Evolutionary conservation across 1,140 invertebrate genomes (phyloP).

Genomic region (Diachasmimorpha longicaudata): DNA sequence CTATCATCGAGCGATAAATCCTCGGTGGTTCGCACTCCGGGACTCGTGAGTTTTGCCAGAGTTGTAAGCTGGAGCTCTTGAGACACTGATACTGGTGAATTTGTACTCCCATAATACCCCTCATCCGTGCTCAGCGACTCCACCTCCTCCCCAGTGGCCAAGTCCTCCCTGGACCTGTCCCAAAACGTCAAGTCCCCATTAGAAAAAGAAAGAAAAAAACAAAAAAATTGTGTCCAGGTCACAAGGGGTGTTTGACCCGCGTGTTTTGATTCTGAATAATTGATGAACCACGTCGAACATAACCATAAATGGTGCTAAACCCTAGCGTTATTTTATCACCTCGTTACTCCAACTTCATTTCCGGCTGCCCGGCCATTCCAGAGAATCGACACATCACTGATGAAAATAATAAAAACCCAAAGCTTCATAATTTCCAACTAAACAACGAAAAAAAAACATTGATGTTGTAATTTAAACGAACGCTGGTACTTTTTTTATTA

Average conservation of each 20-base stretch:
- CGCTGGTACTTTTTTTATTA: constrained; percentile 35
- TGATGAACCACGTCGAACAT: constrained; percentile 21
- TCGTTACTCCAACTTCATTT: constrained; percentile 32
- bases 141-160: not conserved
- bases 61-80: not conserved
- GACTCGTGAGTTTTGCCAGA: not conserved
- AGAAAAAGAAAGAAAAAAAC: not conserved
- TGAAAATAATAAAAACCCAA: constrained; percentile 49
- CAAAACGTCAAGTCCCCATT: not conserved
- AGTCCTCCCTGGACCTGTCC: not conserved
- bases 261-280: not conserved
- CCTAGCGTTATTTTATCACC: not conserved
- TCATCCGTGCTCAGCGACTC: not conserved
- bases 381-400: constrained; percentile 46
- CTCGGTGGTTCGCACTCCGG: not conserved
- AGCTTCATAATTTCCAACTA: constrained; percentile 46
- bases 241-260: not conserved
- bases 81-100: constrained; percentile 5
- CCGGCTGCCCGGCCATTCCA: constrained; percentile 29
- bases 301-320: constrained; percentile 27
- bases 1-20: not conserved
- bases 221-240: not conserved
- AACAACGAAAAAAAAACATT: constrained; percentile 44
- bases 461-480: constrained; percentile 25
- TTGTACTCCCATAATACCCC: constrained; percentile 7